Evolutionary conservation across 2,888 invertebrate genomes (phyloP).

Genomic region (Chrysodeixis includens): DNA sequence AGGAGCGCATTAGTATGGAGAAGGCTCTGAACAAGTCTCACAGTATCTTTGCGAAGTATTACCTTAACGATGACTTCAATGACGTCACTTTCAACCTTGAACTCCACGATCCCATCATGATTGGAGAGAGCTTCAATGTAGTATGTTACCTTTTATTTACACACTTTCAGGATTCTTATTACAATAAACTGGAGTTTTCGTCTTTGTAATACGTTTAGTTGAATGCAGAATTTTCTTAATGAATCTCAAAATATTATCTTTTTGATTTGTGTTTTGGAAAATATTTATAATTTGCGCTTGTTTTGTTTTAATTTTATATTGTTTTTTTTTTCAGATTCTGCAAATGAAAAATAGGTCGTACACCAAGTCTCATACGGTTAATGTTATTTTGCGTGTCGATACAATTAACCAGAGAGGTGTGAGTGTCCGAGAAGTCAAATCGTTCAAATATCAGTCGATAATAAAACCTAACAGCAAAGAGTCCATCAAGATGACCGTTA

Average conservation of each 20-base stretch:
- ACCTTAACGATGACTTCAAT: slow-evolving; percentile 96
- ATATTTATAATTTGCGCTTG: too few relatives aligned
- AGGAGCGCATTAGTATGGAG: slow-evolving; percentile 95
- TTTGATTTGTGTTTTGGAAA: too few relatives aligned
- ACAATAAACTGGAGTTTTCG: too few relatives aligned
- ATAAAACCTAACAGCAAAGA: slow-evolving; percentile 91
- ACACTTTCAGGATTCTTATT: too few relatives aligned
- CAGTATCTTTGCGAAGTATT: slow-evolving; percentile 95
- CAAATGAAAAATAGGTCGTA: slow-evolving; percentile 92
- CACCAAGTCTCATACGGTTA: slow-evolving; percentile 91
- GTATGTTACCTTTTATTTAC: too few relatives aligned
- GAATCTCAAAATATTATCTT: too few relatives aligned
- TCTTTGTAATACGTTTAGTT: too few relatives aligned
- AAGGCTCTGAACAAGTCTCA: slow-evolving; percentile 95
- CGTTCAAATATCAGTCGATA: slow-evolving; percentile 90
- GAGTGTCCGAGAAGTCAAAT: slow-evolving; percentile 92
- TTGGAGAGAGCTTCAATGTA: slow-evolving; percentile 95
- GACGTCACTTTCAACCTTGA: slow-evolving; percentile 96
- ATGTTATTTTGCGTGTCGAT: slow-evolving; percentile 93
- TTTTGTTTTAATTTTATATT: too few relatives aligned
- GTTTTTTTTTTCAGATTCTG: slow-evolving; percentile 90
- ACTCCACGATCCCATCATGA: slow-evolving; percentile 94
- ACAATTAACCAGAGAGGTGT: slow-evolving; percentile 95
- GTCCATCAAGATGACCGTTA: slow-evolving; percentile 91
- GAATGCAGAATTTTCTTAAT: too few relatives aligned